A percentile compares a stretch with the other conserved stretches of the same genome.
These are phyloP conservation scores for Amphiprion clarkii DNA, from an alignment of 2,797 vertebrate genomes.

Conservation along the genomic window DNA sequence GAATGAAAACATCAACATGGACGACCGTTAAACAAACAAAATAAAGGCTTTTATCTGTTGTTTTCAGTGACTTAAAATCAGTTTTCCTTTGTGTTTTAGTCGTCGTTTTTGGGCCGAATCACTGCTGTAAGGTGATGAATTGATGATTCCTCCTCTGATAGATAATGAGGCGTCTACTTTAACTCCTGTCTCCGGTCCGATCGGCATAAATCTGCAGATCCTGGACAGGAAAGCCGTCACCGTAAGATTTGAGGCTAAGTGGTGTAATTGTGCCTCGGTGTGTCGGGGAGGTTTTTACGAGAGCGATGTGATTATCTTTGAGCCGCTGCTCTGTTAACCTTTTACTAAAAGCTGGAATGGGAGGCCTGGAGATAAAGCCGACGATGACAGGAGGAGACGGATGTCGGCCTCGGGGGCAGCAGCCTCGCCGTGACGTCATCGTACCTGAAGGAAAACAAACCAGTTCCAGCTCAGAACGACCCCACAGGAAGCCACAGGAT, in stretches of 20 bases:
- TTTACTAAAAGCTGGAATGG: slow-evolving; percentile 36
- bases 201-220: slow-evolving; percentile 1
- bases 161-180: slow-evolving; percentile 13
- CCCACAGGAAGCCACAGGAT: slow-evolving; percentile 53
- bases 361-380: slow-evolving; percentile 42
- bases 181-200: not conserved
- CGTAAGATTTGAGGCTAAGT: slow-evolving; percentile 45
- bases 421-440: slow-evolving; percentile 65
- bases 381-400: slow-evolving; percentile 63
- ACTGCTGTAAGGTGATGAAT: no score
- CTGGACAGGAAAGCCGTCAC: not conserved
- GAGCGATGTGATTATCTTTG: slow-evolving; percentile 32
- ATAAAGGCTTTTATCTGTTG: no score
- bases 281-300: slow-evolving; percentile 40
- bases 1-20: slow-evolving; percentile 32
- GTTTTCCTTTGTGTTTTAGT: no score
- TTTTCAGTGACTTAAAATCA: no score
- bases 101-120: no score
- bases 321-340: slow-evolving; percentile 50
- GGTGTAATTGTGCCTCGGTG: slow-evolving; percentile 35
- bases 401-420: slow-evolving; percentile 62
- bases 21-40: slow-evolving; percentile 10
- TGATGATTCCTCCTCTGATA: not conserved
- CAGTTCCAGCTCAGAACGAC: slow-evolving; percentile 22
- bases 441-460: slow-evolving; percentile 39